Evolutionary conservation across 1,140 invertebrate genomes (phyloP).

Genomic region (Dendroctonus ponderosae): DNA sequence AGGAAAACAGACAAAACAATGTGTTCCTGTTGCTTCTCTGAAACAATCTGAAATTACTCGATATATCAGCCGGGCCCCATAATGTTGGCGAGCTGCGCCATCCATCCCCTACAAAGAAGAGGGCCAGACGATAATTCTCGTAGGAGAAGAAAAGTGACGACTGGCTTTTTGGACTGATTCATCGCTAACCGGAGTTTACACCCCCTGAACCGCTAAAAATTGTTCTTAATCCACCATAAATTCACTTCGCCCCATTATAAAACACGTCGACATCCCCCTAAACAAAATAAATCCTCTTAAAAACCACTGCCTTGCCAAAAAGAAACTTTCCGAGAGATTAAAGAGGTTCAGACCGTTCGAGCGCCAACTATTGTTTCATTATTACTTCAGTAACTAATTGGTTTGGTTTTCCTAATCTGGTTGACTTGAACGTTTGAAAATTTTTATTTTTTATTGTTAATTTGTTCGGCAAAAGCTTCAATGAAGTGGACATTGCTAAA

Average conservation of each 20-base stretch:
- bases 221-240: constrained; percentile 34
- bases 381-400: too few relatives aligned
- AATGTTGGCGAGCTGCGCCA: too few relatives aligned
- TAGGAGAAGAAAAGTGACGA: constrained; percentile 17
- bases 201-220: constrained; percentile 26
- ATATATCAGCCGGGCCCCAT: too few relatives aligned
- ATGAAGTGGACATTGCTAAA: too few relatives aligned
- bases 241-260: constrained; percentile 33
- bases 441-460: too few relatives aligned
- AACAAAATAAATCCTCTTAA: constrained; percentile 37
- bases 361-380: neutral
- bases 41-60: too few relatives aligned
- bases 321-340: constrained; percentile 32
- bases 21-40: too few relatives aligned
- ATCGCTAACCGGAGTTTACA: constrained; percentile 27
- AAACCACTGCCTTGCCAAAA: constrained; percentile 30
- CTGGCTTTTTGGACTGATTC: constrained; percentile 23
- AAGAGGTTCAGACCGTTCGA: constrained; percentile 22
- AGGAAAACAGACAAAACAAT: too few relatives aligned
- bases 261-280: constrained; percentile 24
- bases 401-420: too few relatives aligned
- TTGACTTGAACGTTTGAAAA: too few relatives aligned
- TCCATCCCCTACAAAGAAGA: neutral
- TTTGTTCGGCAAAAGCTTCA: too few relatives aligned
- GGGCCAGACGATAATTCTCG: constrained; percentile 2